Evolutionary conservation across 2,888 invertebrate species (phyloP).

Genomic region (Metopia argyrocephala): DNA sequence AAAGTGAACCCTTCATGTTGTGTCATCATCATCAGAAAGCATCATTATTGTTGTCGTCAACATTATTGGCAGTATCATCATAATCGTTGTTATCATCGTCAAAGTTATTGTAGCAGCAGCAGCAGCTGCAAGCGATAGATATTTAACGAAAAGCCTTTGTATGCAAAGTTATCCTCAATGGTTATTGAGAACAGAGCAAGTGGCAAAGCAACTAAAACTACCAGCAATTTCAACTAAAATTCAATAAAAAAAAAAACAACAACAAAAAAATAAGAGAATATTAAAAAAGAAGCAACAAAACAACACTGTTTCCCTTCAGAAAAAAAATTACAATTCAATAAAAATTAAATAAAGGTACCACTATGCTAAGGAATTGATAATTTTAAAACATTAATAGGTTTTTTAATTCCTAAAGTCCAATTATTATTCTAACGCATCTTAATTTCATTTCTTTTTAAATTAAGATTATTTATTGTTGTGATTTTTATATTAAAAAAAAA

Average conservation of each 20-base stretch:
- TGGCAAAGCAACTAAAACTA: background rate
- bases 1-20: slow-evolving; percentile 29
- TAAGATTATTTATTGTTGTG: too few species aligned
- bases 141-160: slow-evolving; percentile 19
- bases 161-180: background rate
- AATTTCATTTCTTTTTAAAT: too few species aligned
- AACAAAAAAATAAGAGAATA: too few species aligned
- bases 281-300: too few species aligned
- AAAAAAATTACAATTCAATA: background rate
- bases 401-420: too few species aligned
- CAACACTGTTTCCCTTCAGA: background rate
- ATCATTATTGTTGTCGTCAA: slow-evolving; percentile 16
- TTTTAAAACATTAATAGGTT: too few species aligned
- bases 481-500: too few species aligned
- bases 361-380: too few species aligned
- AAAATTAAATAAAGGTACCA: too few species aligned
- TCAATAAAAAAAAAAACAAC: background rate
- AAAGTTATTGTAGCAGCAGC: background rate
- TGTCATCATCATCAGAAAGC: slow-evolving; percentile 12
- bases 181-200: slow-evolving; percentile 18
- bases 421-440: too few species aligned
- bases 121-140: background rate
- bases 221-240: background rate
- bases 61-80: background rate
- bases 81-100: slow-evolving; percentile 3